Evolutionary conservation across 2,113 vertebrate species (phyloP).

Genomic region (Catharus bicknelli): DNA sequence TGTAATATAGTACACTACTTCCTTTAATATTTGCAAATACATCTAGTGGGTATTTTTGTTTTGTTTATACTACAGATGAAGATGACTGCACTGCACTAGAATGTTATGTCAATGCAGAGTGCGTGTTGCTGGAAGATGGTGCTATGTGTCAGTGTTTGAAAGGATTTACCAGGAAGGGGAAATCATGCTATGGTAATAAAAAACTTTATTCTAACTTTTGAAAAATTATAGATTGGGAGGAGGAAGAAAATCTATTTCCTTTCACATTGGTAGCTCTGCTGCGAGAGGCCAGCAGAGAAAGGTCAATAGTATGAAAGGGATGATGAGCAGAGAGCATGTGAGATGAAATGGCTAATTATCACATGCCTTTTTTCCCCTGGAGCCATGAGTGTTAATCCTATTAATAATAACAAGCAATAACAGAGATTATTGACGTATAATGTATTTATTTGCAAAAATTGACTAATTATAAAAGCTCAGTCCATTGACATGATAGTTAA

Average conservation of each 20-base stretch:
- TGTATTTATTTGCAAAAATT: background rate
- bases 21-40: background rate
- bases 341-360: background rate
- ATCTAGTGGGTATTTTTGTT: background rate
- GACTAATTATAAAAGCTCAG: background rate
- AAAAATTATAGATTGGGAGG: background rate
- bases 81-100: slow-evolving; percentile 75
- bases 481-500: background rate
- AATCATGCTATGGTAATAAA: slow-evolving; percentile 82
- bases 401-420: slow-evolving; percentile 7
- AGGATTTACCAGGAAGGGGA: slow-evolving; percentile 83
- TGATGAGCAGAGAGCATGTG: background rate
- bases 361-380: background rate
- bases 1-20: background rate
- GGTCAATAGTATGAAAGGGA: background rate
- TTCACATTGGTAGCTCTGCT: background rate
- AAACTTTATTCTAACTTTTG: background rate
- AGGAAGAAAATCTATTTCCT: background rate
- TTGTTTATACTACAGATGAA: slow-evolving; percentile 73
- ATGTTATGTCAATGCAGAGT: slow-evolving; percentile 80
- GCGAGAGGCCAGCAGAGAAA: background rate
- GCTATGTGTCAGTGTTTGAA: slow-evolving; percentile 79
- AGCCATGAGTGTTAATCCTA: background rate
- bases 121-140: slow-evolving; percentile 70
- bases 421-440: background rate